Evolutionary conservation across 2,113 vertebrate genomes (phyloP).

Genomic region (Thamnophis sirtalis): DNA sequence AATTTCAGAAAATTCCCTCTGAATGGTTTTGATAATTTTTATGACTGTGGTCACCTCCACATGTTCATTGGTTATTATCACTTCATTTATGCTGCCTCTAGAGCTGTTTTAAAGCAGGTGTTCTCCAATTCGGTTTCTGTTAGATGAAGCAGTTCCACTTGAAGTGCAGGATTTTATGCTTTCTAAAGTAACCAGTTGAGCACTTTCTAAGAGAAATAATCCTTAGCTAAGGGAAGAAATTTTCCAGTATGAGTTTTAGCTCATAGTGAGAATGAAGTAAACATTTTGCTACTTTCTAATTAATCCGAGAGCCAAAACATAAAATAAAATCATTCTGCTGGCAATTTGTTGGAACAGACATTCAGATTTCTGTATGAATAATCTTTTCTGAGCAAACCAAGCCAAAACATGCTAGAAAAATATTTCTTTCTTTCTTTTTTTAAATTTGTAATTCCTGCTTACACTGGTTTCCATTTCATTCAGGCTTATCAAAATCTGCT

Average conservation of each 20-base stretch:
- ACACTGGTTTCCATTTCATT: background rate
- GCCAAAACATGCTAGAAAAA: background rate
- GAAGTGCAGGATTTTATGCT: background rate
- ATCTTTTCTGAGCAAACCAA: constrained; percentile 1
- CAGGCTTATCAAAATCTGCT: background rate
- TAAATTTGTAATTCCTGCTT: background rate
- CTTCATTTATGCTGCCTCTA: background rate
- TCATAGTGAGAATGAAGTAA: background rate
- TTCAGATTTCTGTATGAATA: background rate
- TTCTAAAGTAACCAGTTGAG: background rate
- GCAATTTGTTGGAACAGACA: constrained; percentile 17
- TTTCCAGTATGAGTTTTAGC: background rate
- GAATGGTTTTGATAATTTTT: background rate
- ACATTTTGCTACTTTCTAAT: background rate
- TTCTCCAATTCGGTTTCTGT: constrained; percentile 19
- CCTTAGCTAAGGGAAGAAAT: background rate
- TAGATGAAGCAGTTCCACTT: constrained; percentile 22
- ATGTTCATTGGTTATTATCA: background rate
- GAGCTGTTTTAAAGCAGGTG: background rate
- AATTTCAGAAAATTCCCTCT: background rate
- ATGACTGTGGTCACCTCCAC: background rate
- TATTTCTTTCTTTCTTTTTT: background rate
- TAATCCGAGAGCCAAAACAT: background rate
- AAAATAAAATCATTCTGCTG: background rate
- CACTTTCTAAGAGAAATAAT: background rate